phyloP scores from a whole-genome alignment of 2,113 vertebrate genomes.

The Vombatus ursinus region DNA sequence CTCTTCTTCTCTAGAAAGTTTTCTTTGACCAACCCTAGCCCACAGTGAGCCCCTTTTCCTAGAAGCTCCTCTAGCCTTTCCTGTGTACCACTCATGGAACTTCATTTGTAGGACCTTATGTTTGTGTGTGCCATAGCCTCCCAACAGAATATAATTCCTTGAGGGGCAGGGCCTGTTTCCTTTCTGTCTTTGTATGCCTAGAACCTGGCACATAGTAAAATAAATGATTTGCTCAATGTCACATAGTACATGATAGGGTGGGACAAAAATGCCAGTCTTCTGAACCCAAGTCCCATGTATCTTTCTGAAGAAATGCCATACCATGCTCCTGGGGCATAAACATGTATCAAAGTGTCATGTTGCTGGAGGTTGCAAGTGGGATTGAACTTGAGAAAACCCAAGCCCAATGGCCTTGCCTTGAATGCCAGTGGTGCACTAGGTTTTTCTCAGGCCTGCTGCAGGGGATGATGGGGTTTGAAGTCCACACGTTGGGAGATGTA shows the following conservation, averaged over 20 bases:
- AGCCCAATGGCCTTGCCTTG: background rate
- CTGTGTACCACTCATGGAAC: background rate
- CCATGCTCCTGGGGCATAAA: background rate
- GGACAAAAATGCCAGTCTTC: background rate
- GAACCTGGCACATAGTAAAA: background rate
- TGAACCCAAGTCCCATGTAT: background rate
- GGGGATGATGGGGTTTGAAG: conserved; percentile 31
- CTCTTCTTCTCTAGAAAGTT: background rate
- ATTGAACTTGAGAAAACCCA: background rate
- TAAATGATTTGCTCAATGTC: background rate
- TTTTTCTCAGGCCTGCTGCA: conserved; percentile 1
- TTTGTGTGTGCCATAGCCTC: background rate
- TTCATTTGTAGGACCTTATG: background rate
- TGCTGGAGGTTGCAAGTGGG: no score
- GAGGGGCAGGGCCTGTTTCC: background rate
- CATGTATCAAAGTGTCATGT: fast-evolving
- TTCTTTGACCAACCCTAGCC: background rate
- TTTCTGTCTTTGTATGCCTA: background rate
- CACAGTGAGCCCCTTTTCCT: background rate
- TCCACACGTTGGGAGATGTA: conserved; percentile 28
- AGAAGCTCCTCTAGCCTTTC: background rate
- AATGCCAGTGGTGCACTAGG: background rate
- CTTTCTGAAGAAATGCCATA: background rate
- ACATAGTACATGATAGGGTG: background rate
- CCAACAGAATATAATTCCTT: background rate